These are phyloP conservation scores for Pogona vitticeps DNA, from an alignment of 2,113 vertebrate species.

Conservation along the genomic window DNA sequence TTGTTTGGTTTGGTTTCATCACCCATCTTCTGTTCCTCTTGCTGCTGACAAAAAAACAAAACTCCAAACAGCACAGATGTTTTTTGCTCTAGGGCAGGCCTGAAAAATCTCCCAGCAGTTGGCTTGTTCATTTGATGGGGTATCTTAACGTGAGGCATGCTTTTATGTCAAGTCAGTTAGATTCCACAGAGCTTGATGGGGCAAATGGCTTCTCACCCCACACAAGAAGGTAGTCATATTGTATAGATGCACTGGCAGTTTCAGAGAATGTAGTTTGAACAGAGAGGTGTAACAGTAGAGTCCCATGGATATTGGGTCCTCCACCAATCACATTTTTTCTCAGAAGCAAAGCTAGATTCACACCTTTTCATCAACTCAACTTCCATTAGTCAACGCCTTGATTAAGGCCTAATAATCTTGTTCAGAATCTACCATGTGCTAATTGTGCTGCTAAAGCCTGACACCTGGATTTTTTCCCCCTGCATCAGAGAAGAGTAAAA, in stretches of 20 bases:
- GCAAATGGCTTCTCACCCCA: neutral
- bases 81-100: too few relatives aligned
- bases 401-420: conserved; percentile 14
- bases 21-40: too few relatives aligned
- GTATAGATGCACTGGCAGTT: neutral
- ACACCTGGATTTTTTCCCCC: conserved; percentile 17
- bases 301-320: neutral
- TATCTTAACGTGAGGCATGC: too few relatives aligned
- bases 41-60: too few relatives aligned
- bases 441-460: conserved; percentile 18
- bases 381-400: neutral
- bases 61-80: too few relatives aligned
- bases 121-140: too few relatives aligned
- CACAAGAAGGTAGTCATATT: neutral
- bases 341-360: neutral
- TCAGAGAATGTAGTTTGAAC: neutral
- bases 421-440: conserved; percentile 6
- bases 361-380: neutral
- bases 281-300: neutral
- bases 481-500: conserved; percentile 27
- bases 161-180: too few relatives aligned
- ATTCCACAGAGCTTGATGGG: neutral
- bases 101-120: too few relatives aligned
- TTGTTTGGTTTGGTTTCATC: too few relatives aligned
- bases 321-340: neutral